These are phyloP conservation scores for Diplazon laetatorius DNA, from an alignment of 2,888 invertebrate species.

Conservation along the genomic window DNA sequence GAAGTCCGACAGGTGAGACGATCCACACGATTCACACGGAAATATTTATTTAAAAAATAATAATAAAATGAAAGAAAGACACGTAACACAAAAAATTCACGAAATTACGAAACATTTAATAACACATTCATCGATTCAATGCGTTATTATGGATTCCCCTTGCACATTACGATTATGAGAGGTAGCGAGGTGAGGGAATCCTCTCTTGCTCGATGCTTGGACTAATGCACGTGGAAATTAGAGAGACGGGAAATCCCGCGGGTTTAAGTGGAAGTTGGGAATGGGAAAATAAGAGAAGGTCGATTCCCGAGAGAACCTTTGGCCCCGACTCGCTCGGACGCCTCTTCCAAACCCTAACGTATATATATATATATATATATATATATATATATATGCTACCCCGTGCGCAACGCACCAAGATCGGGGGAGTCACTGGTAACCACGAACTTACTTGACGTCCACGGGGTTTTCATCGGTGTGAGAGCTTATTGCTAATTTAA, in stretches of 20 bases:
- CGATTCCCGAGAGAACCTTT: conserved; percentile 61
- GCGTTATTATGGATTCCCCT: conserved; percentile 50
- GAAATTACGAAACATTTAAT: conserved; percentile 43
- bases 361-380: conserved; percentile 6
- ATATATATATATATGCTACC: conserved; percentile 7
- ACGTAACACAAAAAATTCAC: not conserved
- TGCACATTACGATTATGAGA: conserved; percentile 36
- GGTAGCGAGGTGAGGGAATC: conserved; percentile 21
- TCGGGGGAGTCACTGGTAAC: conserved; percentile 53
- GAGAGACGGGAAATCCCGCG: conserved; percentile 59
- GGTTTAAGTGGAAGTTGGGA: conserved; percentile 49
- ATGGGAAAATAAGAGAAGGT: conserved; percentile 60
- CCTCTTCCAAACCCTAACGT: conserved; percentile 11
- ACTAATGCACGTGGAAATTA: conserved; percentile 64
- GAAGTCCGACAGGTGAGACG: conserved; percentile 78
- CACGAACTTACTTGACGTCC: conserved; percentile 42
- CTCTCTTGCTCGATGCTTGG: conserved; percentile 54
- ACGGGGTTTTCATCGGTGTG: conserved; percentile 30
- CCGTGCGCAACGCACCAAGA: conserved; percentile 6
- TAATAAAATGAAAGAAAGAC: not conserved
- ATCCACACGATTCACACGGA: not conserved
- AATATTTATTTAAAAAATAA: not conserved
- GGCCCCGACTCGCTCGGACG: conserved; percentile 53
- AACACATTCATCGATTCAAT: conserved; percentile 45
- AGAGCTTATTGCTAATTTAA: conserved; percentile 66